These are phyloP conservation scores for Petrocephalus microphthalmus DNA, from an alignment of 2,113 vertebrate genomes.

Conservation along the genomic window DNA sequence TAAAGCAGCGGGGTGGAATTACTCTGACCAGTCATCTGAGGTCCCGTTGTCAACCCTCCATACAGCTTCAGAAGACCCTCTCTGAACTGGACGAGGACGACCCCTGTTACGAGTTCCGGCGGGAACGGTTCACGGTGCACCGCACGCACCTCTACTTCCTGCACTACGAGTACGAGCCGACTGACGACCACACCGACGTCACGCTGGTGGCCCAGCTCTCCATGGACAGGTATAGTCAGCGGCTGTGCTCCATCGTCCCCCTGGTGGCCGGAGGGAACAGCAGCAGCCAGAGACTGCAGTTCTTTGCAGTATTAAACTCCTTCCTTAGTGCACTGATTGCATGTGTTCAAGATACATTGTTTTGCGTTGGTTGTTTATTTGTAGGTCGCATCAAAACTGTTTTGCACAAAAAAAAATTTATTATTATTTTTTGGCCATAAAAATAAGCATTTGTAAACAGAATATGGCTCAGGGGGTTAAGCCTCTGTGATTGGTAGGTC, in stretches of 20 bases:
- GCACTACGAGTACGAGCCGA: conserved; percentile 83
- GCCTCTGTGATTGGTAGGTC: no score
- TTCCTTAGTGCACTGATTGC: not conserved
- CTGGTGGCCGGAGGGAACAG: not conserved
- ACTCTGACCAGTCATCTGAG: not conserved
- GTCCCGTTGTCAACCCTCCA: conserved; percentile 9
- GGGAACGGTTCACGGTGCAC: conserved; percentile 92
- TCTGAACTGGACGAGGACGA: conserved; percentile 94
- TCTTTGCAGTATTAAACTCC: not conserved
- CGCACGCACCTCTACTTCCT: conserved; percentile 93
- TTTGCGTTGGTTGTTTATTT: not conserved
- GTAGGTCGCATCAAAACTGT: not conserved
- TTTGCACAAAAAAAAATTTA: not conserved
- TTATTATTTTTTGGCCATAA: not conserved
- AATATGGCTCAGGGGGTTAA: no score
- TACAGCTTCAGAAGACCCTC: conserved; percentile 91
- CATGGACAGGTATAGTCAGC: conserved; percentile 82
- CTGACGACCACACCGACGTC: conserved; percentile 76
- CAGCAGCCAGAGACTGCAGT: not conserved
- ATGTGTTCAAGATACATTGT: not conserved
- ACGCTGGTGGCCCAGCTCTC: conserved; percentile 95
- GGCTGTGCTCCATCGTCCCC: not conserved
- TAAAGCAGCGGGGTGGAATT: conserved; percentile 1
- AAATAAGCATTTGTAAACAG: not conserved
- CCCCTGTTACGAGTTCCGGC: conserved; percentile 91